phyloP scores from a whole-genome alignment of 2,113 vertebrate genomes.

The Indri indri region DNA sequence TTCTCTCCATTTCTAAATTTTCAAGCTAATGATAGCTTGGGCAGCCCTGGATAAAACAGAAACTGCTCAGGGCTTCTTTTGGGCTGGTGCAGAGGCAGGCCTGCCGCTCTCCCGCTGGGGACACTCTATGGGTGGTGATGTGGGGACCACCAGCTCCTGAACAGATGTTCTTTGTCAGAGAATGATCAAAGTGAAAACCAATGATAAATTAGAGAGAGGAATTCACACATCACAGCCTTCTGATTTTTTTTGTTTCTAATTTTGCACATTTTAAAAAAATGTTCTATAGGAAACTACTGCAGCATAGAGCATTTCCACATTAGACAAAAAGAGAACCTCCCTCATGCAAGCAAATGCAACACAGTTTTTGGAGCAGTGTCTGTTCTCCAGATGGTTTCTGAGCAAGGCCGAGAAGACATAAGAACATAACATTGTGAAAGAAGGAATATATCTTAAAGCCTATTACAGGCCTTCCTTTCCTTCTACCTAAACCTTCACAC shows the following conservation, averaged over 20 bases:
- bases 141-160: background rate
- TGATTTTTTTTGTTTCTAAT: too few relatives aligned
- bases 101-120: background rate
- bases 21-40: background rate
- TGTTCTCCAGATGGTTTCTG: background rate
- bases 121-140: too few relatives aligned
- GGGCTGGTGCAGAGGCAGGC: background rate
- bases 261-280: too few relatives aligned
- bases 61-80: background rate
- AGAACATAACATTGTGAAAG: background rate
- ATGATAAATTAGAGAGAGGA: background rate
- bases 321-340: background rate
- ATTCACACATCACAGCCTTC: background rate
- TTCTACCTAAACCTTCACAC: background rate
- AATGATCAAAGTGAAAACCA: background rate
- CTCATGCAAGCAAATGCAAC: rapidly evolving
- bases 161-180: background rate
- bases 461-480: background rate
- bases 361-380: background rate
- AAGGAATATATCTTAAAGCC: background rate
- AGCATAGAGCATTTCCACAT: background rate
- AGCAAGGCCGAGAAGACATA: background rate
- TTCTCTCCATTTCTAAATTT: background rate
- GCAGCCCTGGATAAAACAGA: background rate
- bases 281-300: background rate